Base-by-base conservation (phyloP, 23 tunicate genomes). In the Trididemnum clinides region DNA sequence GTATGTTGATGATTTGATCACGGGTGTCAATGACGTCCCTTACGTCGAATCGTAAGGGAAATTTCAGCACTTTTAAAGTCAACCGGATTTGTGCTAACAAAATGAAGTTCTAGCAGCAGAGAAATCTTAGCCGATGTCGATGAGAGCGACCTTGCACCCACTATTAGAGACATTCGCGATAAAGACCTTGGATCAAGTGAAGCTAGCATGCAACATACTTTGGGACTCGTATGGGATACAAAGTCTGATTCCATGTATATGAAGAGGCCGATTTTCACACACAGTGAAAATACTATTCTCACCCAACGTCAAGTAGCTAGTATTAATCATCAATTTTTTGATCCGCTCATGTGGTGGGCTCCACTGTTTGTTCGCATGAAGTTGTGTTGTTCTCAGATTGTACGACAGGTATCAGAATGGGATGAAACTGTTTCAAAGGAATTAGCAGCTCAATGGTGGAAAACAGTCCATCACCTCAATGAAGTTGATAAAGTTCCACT, bases 191-290 rank as follows among this genome's bases (percentile, higher is more conserved):
- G 4, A 7, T 2, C 10, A 2, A 10, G 5, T 29, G 75, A 10
- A 66, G 31, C 7, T 4, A 10, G 7, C 10, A 15, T 3, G 7
- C 75, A 66, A 37, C 30, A 31, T 3, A 66, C 75, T 10, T 20
- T 66, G 4, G 37, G 75, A 10, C 75, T 66, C 10, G 36, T 31
- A 4, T 66, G 75, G 75, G 75, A 66, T 20, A 66, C 75, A 6
- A n/a, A 5, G 10, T 29, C 75, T 6, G 75, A 66, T 23, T 37
- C 30, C 6, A 15, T 66, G 19, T 66, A 10, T 31, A 6, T 66
- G 6, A 32, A 66, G 37, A 66, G 31, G n/a, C 75, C 75, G 75
- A 37, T 29, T 20, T 66, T 30, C 10, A 31, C 30, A 3, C 3
- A 20, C 18, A 4, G 37, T 28, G 4, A 28, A 10, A 28, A 15